Conservation (phyloP, 92 coral and sea anemone species). For the Siderastrea siderea region DNA sequence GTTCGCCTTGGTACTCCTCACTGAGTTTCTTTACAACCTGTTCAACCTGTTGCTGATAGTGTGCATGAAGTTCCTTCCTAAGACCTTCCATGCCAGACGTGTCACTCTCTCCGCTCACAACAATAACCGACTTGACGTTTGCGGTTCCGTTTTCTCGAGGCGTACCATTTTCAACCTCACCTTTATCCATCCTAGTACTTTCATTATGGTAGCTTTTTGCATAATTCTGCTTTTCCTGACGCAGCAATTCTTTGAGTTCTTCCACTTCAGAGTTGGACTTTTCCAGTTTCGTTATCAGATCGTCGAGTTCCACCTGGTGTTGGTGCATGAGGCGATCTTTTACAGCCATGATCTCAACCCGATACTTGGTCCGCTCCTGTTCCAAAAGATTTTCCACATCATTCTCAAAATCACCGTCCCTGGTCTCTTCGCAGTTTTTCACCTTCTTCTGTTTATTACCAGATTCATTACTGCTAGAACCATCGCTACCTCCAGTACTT, state of each 20-base stretch:
- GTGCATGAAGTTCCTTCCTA: slow-evolving; percentile 67
- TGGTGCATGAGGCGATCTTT: slow-evolving; percentile 80
- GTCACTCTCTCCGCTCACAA: slow-evolving; percentile 54
- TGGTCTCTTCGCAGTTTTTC: background rate
- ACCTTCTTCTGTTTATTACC: slow-evolving; percentile 41
- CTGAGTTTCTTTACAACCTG: slow-evolving; percentile 80
- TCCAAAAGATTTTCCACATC: slow-evolving; percentile 70
- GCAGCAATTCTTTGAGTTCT: slow-evolving; percentile 58
- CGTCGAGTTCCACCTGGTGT: slow-evolving; percentile 84
- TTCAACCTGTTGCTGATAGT: slow-evolving; percentile 82
- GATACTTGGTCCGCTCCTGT: slow-evolving; percentile 79
- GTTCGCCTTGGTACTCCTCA: slow-evolving; percentile 88
- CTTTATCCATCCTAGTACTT: slow-evolving; percentile 11
- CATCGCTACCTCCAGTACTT: slow-evolving; percentile 63
- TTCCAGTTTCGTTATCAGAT: slow-evolving; percentile 78
- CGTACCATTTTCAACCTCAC: slow-evolving; percentile 42
- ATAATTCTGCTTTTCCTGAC: slow-evolving; percentile 57
- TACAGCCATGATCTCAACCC: slow-evolving; percentile 84
- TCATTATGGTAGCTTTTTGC: slow-evolving; percentile 1
- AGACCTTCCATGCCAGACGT: slow-evolving; percentile 61
- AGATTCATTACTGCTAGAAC: slow-evolving; percentile 45
- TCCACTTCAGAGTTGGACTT: slow-evolving; percentile 82
- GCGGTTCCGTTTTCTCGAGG: slow-evolving; percentile 25
- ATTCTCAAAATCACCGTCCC: slow-evolving; percentile 31
- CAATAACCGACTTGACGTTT: slow-evolving; percentile 27